Conservation (phyloP, 64 coral and sea anemone species). For the Platygyra sinensis region DNA sequence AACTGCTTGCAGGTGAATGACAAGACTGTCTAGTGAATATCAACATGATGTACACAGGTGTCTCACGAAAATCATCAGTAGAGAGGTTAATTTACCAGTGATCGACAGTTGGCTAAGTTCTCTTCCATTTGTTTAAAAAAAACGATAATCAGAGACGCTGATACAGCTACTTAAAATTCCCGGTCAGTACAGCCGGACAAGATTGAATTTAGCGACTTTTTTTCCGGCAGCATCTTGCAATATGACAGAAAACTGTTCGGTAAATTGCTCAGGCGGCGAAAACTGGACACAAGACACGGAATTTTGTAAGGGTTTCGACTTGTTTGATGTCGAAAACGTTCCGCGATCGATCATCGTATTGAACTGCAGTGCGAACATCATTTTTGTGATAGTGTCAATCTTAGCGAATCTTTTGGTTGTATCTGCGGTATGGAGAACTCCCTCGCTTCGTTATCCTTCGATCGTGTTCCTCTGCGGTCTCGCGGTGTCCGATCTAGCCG, state of each 20-base stretch:
- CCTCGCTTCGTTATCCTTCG: neutral
- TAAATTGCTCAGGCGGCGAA: too few relatives aligned
- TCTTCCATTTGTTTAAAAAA: neutral
- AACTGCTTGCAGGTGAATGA: too few relatives aligned
- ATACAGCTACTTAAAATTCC: too few relatives aligned
- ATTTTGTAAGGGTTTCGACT: too few relatives aligned
- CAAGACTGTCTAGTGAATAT: too few relatives aligned
- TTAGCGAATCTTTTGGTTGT: neutral
- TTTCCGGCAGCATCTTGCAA: neutral
- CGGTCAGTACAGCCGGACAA: too few relatives aligned
- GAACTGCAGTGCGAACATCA: neutral
- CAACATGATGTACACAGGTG: too few relatives aligned
- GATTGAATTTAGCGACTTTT: neutral
- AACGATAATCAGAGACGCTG: neutral
- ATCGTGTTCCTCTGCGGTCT: neutral
- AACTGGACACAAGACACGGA: too few relatives aligned
- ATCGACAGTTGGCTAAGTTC: neutral
- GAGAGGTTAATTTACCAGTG: neutral
- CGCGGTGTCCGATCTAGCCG: too few relatives aligned
- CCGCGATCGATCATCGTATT: neutral
- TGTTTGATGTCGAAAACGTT: too few relatives aligned
- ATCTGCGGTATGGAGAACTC: neutral
- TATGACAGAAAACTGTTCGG: too few relatives aligned
- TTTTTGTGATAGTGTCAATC: neutral
- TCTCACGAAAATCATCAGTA: too few relatives aligned